Evolutionary conservation across 2,797 vertebrate species (phyloP).

Genomic region (Alosa sapidissima): DNA sequence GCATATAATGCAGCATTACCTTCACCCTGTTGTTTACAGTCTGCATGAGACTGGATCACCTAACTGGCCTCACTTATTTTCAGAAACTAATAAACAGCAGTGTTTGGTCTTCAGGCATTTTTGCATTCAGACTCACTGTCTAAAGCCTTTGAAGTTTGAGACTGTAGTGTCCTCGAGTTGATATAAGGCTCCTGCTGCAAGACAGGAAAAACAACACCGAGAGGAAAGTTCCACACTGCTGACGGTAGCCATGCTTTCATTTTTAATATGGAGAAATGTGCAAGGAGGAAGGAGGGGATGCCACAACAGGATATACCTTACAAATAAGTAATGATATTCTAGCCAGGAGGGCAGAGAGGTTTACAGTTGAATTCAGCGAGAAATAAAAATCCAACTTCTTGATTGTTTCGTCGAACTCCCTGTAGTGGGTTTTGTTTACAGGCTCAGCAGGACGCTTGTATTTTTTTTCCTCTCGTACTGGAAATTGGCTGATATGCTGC

Average conservation of each 20-base stretch:
- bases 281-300: not conserved
- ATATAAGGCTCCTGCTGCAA: not conserved
- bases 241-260: not conserved
- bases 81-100: not conserved
- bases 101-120: not conserved
- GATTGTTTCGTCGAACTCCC: not conserved
- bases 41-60: not conserved
- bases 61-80: not conserved
- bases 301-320: not conserved
- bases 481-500: constrained; percentile 1
- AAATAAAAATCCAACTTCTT: not conserved
- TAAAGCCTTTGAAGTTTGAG: not conserved
- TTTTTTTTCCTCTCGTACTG: not conserved
- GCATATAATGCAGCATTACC: too few relatives aligned
- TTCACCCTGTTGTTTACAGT: not conserved
- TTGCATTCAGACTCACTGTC: not conserved
- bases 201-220: not conserved
- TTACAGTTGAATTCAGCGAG: not conserved
- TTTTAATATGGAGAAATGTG: not conserved
- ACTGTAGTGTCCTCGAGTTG: not conserved
- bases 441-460: not conserved
- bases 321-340: not conserved
- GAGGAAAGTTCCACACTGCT: not conserved
- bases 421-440: not conserved
- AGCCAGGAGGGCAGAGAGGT: not conserved